Base-by-base conservation (phyloP, 2,888 invertebrate species). In the Archips crataeganus region DNA sequence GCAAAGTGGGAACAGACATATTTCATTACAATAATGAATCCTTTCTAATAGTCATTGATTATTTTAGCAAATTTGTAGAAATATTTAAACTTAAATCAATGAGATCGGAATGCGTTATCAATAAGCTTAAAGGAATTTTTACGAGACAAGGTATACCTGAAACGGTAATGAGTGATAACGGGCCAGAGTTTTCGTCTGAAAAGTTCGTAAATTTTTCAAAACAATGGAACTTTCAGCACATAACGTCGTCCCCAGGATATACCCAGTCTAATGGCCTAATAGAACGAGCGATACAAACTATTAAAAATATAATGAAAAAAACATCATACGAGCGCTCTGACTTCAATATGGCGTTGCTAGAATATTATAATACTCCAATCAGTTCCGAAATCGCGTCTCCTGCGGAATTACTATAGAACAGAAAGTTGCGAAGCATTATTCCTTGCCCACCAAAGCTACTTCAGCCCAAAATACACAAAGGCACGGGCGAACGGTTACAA, bases 51-150 rank as follows among this genome's bases (percentile, higher is more conserved):
- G 32, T 74, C 1, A 62, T 76, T 39, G 75, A 76, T 69, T 76
- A 76, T 23, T 76, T 59, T 32, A 71, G 67, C 47, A 76, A 74
- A 62, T 76, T 54, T 57, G 32, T 76, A 6, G 75, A 76, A 62
- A 62, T 74, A 10, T 32, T 36, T 4, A 64, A 64, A 36, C 23
- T 76, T n/a, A n/a, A 8, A 5, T 42, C 45, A 13, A 23, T 71
- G 39, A n/a, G 13, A 8, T 69, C 71, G 9, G 47, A 49, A 36
- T 6, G 11, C 15, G 61, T 76, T 32, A 74, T 76, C 6, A 34
- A n/a, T 1, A 23, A 74, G 10, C 2, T 74, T 11, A 74, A 76
- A 71, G 8, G 39, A 0, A 45, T 71, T n/a, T 71, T 76, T n/a
- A 61, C 61, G 6, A 54, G 76, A 11, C 74, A 76, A 23, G 76